phyloP scores from a whole-genome alignment of 2,113 vertebrate genomes.

The Etheostoma spectabile region DNA sequence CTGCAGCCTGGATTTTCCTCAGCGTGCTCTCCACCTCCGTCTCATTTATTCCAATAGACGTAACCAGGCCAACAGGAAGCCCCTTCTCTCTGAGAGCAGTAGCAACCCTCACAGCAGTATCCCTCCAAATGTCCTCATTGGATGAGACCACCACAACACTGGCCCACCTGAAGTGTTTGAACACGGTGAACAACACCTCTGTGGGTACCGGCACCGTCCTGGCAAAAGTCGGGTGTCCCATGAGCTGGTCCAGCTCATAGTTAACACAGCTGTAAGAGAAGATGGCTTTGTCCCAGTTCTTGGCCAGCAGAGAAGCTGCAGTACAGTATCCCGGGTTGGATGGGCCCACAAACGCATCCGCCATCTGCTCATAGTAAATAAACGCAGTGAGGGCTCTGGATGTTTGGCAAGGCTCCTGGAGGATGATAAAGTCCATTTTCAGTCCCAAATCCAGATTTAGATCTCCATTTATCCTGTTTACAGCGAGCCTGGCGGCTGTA shows the following conservation, averaged over 20 bases:
- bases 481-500: conserved; percentile 86
- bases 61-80: conserved; percentile 87
- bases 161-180: conserved; percentile 93
- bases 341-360: conserved; percentile 89
- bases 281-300: conserved; percentile 90
- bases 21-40: conserved; percentile 83
- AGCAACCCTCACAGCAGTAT: conserved; percentile 86
- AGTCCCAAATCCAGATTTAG: conserved; percentile 81
- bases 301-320: conserved; percentile 85
- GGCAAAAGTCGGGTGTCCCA: conserved; percentile 83
- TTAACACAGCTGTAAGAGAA: conserved; percentile 91
- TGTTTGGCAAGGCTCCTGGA: conserved; percentile 90
- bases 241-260: conserved; percentile 85
- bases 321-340: conserved; percentile 91
- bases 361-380: conserved; percentile 80
- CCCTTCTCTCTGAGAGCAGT: conserved; percentile 83
- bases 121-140: conserved; percentile 89
- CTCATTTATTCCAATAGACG: conserved; percentile 80
- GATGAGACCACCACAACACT: conserved; percentile 89
- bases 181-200: conserved; percentile 84
- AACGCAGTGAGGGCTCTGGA: conserved; percentile 87
- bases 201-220: conserved; percentile 85
- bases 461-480: conserved; percentile 87
- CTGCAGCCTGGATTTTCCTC: conserved; percentile 81
- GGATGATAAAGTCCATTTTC: conserved; percentile 86